Evolutionary conservation across 1,140 invertebrate species (phyloP).

Genomic region (Anadara kagoshimensis): DNA sequence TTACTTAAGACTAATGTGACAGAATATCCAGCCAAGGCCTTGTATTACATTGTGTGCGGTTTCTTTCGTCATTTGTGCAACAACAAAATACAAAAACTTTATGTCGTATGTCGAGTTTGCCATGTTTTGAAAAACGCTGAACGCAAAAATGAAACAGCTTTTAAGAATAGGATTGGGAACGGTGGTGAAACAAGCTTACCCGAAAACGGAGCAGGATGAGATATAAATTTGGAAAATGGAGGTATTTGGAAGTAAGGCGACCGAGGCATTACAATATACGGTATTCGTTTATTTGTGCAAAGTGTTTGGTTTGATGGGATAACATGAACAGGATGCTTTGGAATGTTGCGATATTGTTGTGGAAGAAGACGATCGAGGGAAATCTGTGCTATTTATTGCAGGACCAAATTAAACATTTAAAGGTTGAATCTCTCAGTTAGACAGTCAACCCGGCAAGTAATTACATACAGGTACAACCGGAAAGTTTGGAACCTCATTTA

Average conservation of each 20-base stretch:
- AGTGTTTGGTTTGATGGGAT: background rate
- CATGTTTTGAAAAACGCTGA: slow-evolving; percentile 5
- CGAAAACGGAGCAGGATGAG: background rate
- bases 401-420: too few species aligned
- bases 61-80: too few species aligned
- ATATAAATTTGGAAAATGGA: slow-evolving; percentile 2
- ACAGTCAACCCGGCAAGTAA: too few species aligned
- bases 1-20: background rate
- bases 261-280: slow-evolving; percentile 2
- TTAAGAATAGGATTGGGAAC: background rate
- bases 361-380: background rate
- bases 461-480: too few species aligned
- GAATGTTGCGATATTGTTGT: background rate
- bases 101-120: background rate
- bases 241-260: background rate
- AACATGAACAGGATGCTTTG: slow-evolving; percentile 9
- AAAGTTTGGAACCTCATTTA: too few species aligned
- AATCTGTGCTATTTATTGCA: too few species aligned
- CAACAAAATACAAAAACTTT: slow-evolving; percentile 23
- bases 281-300: slow-evolving; percentile 10
- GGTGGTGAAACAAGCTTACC: background rate
- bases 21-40: slow-evolving; percentile 11
- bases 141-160: slow-evolving; percentile 16
- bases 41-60: slow-evolving; percentile 18
- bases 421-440: too few species aligned